Base-by-base conservation (phyloP, 2,888 invertebrate genomes). In the Rhogogaster chlorosoma region DNA sequence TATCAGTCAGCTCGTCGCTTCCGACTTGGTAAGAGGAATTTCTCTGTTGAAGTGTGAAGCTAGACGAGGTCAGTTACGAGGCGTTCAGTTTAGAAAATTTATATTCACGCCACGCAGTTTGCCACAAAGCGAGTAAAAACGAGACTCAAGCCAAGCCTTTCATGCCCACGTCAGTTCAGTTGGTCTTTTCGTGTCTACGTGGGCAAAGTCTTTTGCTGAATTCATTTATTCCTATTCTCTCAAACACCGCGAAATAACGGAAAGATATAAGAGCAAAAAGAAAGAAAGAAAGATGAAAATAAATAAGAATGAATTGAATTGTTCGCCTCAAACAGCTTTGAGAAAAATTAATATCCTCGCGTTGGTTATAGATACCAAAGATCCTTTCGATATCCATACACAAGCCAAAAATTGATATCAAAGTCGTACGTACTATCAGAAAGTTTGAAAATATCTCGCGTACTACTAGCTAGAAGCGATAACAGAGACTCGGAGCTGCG, bases 1-100 rank as follows among this genome's bases (percentile, higher is more conserved):
- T 61, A 61, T 22, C 61, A 26, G 61, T 61, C n/a, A 61, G 61
- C 61, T 26, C 61, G 61, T 61, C 26, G 26, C 26, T 26, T 26
- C 12, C 61, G 61, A 22, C 26, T 61, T 12, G 61, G 61, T 0
- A 61, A 26, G 10, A 22, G 10, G 61, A 61, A 61, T 26, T 61
- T 61, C 61, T 22, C 61, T n/a, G 61, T 61, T 12, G 61, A 61
- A 61, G 61, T 26, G 26, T 18, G n/a, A n/a, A 53, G 26, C 7
- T 53, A 53, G 22, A 49, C 80, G 80, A 80, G 61, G 80, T 80
- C 80, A 57, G 80, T 80, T 80, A 80, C 80, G 61, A 80, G 80
- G 77, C 18, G 77, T 12, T 73, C 29, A 49, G 80, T 80, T 80
- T 64, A 26, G 26, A 80, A 61, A 80, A 80, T 80, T 80, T 80